Conservation (phyloP, 2,113 vertebrate species). For the Platichthys flesus region DNA sequence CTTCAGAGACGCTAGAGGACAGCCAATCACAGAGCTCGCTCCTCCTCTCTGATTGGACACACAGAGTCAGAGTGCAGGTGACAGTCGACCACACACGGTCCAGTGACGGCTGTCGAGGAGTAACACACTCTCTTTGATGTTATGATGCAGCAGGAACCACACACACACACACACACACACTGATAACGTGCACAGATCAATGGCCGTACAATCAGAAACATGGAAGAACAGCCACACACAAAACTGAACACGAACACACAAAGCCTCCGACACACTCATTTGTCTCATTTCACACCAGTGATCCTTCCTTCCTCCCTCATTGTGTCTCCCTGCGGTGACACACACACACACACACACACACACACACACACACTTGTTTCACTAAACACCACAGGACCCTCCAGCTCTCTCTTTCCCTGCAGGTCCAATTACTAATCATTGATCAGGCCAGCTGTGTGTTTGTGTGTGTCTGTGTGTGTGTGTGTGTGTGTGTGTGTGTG, state of each 20-base stretch:
- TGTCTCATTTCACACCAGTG: slow-evolving; percentile 68
- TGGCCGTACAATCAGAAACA: slow-evolving; percentile 1
- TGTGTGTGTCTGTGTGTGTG: no score
- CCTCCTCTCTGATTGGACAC: not conserved
- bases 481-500: no score
- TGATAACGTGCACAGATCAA: slow-evolving; percentile 8
- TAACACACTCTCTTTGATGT: slow-evolving; percentile 42
- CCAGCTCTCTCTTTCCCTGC: not conserved
- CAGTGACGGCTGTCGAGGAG: not conserved
- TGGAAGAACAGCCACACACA: slow-evolving; percentile 18
- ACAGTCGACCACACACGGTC: no score
- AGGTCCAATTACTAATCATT: not conserved
- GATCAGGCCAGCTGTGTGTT: not conserved
- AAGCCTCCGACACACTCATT: slow-evolving; percentile 56
- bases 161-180: not conserved
- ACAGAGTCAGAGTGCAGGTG: no score
- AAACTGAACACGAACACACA: not conserved
- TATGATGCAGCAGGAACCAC: slow-evolving; percentile 10
- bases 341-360: slow-evolving; percentile 3
- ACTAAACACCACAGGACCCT: not conserved
- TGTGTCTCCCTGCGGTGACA: slow-evolving; percentile 39
- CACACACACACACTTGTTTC: not conserved
- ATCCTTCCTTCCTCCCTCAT: slow-evolving; percentile 53
- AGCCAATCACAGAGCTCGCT: not conserved
- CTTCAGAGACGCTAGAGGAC: no score